Percentiles rank a stretch among this genome's conserved stretches.
Evolutionary conservation across 2,888 invertebrate genomes (phyloP).

Genomic region (Miltochrista miniata): DNA sequence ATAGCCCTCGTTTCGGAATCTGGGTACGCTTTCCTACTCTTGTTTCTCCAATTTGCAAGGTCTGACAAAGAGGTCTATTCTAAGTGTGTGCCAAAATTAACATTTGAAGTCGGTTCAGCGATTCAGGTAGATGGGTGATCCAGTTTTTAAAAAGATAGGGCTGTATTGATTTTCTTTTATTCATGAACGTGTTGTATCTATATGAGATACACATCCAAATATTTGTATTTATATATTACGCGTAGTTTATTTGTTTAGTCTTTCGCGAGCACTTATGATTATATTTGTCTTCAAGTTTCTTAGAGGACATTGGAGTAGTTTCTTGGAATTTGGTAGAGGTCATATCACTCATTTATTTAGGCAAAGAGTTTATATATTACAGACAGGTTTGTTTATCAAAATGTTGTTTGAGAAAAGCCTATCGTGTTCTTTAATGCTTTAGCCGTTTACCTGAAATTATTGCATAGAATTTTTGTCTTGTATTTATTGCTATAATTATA

Average conservation of each 20-base stretch:
- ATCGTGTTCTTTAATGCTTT: not conserved
- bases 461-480: too few species aligned
- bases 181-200: too few species aligned
- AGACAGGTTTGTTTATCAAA: not conserved
- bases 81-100: too few species aligned
- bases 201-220: not conserved
- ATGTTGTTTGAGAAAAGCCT: not conserved
- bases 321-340: slow-evolving; percentile 2
- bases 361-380: not conserved
- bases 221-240: not conserved
- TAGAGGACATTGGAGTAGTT: slow-evolving; percentile 7
- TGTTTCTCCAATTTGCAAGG: too few species aligned
- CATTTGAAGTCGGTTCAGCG: too few species aligned
- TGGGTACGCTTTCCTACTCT: too few species aligned
- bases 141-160: not conserved
- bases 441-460: too few species aligned
- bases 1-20: too few species aligned
- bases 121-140: too few species aligned
- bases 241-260: not conserved
- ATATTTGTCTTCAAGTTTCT: slow-evolving; percentile 3
- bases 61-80: too few species aligned
- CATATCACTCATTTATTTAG: not conserved
- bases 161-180: not conserved
- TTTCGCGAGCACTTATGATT: not conserved
- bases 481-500: too few species aligned